These are phyloP conservation scores for Pholis gunnellus DNA, from an alignment of 2,113 vertebrate species.

Conservation along the genomic window DNA sequence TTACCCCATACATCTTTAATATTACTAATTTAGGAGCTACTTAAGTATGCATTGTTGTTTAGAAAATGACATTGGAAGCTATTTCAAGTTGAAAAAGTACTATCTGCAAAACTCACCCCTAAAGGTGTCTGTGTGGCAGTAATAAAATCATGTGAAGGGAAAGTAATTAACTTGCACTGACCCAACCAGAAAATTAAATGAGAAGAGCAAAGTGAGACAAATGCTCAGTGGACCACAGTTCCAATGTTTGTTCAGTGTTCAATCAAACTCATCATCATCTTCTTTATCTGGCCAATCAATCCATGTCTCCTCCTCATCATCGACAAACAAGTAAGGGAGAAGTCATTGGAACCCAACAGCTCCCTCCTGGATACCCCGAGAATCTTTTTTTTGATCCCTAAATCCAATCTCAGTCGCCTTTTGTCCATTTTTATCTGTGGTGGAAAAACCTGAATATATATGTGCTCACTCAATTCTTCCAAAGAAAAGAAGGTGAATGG, in stretches of 20 bases:
- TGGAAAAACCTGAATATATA: background rate
- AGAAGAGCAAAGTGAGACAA: slow-evolving; percentile 56
- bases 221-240: slow-evolving; percentile 33
- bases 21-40: background rate
- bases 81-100: slow-evolving; percentile 22
- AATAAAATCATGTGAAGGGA: slow-evolving; percentile 58
- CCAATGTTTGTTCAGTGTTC: slow-evolving; percentile 43
- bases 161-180: slow-evolving; percentile 69
- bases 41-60: slow-evolving; percentile 9
- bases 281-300: slow-evolving; percentile 50
- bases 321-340: slow-evolving; percentile 25
- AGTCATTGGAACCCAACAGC: slow-evolving; percentile 23
- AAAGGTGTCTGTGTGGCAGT: slow-evolving; percentile 23
- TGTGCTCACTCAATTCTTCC: slow-evolving; percentile 7
- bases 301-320: slow-evolving; percentile 25
- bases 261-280: slow-evolving; percentile 35
- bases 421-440: slow-evolving; percentile 32
- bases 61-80: slow-evolving; percentile 7
- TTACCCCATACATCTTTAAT: background rate
- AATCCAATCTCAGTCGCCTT: slow-evolving; percentile 46
- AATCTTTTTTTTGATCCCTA: slow-evolving; percentile 10
- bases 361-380: slow-evolving; percentile 27
- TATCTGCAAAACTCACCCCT: slow-evolving; percentile 12
- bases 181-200: slow-evolving; percentile 45
- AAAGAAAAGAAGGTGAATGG: background rate